phyloP scores from a whole-genome alignment of 2,888 invertebrate genomes.

The Tipula vernalis region DNA sequence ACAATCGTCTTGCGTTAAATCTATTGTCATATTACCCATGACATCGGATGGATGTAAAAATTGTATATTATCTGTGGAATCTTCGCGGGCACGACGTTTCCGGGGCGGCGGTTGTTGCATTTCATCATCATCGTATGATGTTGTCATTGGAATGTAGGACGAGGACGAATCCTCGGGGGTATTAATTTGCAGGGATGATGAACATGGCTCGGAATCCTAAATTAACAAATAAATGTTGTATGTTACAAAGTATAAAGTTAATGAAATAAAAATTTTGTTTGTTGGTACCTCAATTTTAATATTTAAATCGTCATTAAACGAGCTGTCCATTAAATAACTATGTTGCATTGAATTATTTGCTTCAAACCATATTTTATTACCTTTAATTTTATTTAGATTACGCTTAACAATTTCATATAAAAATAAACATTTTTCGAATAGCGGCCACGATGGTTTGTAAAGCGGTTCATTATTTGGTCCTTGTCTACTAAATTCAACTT shows the following conservation, averaged over 20 bases:
- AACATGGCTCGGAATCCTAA: conserved; percentile 7
- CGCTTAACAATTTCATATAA: conserved; percentile 6
- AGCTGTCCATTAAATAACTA: not conserved
- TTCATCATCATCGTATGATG: conserved; percentile 6
- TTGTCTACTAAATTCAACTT: conserved; percentile 9
- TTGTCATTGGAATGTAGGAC: conserved; percentile 7
- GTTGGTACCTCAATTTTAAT: not conserved
- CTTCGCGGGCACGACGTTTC: not conserved
- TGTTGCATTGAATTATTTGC: conserved; percentile 6
- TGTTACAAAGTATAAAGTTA: not conserved
- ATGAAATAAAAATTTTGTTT: not conserved
- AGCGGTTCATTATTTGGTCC: not conserved
- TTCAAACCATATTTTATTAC: conserved; percentile 6
- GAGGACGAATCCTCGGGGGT: conserved; percentile 9
- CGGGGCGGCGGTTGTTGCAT: not conserved
- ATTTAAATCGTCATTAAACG: not conserved
- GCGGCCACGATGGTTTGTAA: conserved; percentile 8
- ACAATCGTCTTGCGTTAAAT: conserved; percentile 9
- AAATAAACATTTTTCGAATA: conserved; percentile 9
- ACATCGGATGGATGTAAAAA: conserved; percentile 11
- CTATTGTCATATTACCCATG: conserved; percentile 7
- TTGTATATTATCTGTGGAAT: conserved; percentile 10
- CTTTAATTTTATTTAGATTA: conserved; percentile 9
- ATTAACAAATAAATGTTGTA: not conserved
- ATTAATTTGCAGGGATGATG: conserved; percentile 5